These are phyloP conservation scores for Disparrhopalites patrizii DNA, from an alignment of 2,888 invertebrate genomes.

Conservation along the genomic window DNA sequence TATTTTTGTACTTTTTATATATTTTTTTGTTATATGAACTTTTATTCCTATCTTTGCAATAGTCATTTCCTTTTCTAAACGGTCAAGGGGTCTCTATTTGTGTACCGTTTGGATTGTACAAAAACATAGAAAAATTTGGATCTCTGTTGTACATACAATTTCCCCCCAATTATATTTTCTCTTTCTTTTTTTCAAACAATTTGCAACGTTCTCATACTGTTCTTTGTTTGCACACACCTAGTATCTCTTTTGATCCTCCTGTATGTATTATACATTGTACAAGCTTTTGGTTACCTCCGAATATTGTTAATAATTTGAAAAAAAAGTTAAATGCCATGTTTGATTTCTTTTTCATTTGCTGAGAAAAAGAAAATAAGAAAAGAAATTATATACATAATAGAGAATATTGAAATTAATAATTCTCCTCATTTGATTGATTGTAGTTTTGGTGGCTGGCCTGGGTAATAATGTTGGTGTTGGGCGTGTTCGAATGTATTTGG, in stretches of 20 bases:
- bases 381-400: too few species aligned
- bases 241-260: too few species aligned
- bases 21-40: neutral
- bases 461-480: conserved; percentile 44
- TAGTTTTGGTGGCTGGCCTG: conserved; percentile 48
- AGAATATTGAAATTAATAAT: neutral
- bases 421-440: conserved; percentile 21
- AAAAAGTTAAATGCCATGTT: neutral
- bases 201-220: too few species aligned
- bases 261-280: too few species aligned
- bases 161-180: too few species aligned
- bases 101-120: too few species aligned
- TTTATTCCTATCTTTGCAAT: too few species aligned
- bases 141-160: neutral
- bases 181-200: too few species aligned
- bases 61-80: neutral
- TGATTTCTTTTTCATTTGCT: neutral
- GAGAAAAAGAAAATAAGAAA: neutral
- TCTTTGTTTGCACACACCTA: too few species aligned
- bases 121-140: too few species aligned
- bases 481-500: conserved; percentile 44
- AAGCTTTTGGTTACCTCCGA: neutral
- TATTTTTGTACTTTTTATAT: neutral
- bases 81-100: too few species aligned
- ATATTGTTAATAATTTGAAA: neutral